phyloP scores from a whole-genome alignment of 1,140 invertebrate species.

The Berghia stephanieae region DNA sequence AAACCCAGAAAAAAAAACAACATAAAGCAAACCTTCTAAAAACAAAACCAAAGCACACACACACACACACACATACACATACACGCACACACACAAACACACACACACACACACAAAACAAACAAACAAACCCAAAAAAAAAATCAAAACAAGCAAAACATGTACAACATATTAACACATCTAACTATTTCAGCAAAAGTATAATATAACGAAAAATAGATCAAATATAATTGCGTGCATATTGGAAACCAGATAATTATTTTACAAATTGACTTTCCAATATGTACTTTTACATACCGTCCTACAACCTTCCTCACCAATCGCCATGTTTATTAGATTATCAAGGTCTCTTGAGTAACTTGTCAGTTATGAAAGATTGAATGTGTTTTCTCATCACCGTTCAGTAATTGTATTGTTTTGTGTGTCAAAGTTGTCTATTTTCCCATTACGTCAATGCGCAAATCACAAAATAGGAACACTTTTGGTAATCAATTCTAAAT shows the following conservation, averaged over 20 bases:
- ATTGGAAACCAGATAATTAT: background rate
- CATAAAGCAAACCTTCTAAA: background rate
- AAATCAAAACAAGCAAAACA: background rate
- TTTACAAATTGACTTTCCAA: background rate
- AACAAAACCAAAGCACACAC: too few species aligned
- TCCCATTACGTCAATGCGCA: background rate
- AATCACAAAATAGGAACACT: background rate
- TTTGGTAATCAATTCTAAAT: background rate
- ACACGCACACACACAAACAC: too few species aligned
- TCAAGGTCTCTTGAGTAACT: background rate
- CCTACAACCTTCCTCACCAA: background rate
- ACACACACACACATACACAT: too few species aligned
- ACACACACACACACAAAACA: too few species aligned
- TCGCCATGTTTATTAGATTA: too few species aligned
- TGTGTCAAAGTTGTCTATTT: background rate
- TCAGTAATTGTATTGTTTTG: background rate
- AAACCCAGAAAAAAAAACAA: background rate
- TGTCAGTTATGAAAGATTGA: background rate
- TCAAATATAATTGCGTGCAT: background rate
- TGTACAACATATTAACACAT: background rate
- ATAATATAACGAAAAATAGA: background rate
- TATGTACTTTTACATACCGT: background rate
- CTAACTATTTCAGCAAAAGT: background rate
- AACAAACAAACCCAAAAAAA: too few species aligned
- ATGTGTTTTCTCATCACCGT: background rate